Evolutionary conservation across 2,113 vertebrate species (phyloP).

Genomic region (Petroica traversi): DNA sequence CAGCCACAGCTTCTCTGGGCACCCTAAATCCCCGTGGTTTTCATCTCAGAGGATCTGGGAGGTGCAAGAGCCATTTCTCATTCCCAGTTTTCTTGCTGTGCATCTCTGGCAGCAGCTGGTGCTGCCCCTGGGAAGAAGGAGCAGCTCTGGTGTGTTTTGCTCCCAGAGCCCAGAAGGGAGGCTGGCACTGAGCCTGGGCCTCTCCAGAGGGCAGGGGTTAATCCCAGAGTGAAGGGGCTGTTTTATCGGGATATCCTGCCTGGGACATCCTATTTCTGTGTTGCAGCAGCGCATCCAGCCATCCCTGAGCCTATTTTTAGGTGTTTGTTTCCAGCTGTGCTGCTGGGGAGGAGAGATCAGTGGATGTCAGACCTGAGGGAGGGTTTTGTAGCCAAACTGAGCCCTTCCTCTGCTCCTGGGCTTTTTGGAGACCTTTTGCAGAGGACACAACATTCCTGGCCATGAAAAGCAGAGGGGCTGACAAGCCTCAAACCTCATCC

Average conservation of each 20-base stretch:
- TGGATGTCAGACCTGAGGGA: accelerated
- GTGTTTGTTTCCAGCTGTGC: background rate
- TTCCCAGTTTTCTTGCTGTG: background rate
- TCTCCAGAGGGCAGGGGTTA: background rate
- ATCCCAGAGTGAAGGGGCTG: background rate
- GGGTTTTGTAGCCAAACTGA: accelerated
- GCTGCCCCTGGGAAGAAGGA: background rate
- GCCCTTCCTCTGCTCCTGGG: background rate
- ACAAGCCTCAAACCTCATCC: background rate
- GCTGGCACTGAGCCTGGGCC: background rate
- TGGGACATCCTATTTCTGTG: conserved; percentile 16
- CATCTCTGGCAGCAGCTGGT: background rate
- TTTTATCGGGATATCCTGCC: conserved; percentile 38
- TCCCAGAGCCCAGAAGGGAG: background rate
- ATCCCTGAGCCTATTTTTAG: background rate
- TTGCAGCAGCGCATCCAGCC: accelerated
- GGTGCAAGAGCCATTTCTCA: background rate
- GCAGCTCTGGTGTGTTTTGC: accelerated
- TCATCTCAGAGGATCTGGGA: background rate
- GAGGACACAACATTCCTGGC: background rate
- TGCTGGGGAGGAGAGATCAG: background rate
- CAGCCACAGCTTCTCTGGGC: background rate
- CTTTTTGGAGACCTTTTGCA: background rate
- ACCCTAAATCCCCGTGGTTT: background rate
- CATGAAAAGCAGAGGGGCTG: background rate